Evolutionary conservation across 2,888 invertebrate genomes (phyloP).

Genomic region (Eupelmus urozonus): DNA sequence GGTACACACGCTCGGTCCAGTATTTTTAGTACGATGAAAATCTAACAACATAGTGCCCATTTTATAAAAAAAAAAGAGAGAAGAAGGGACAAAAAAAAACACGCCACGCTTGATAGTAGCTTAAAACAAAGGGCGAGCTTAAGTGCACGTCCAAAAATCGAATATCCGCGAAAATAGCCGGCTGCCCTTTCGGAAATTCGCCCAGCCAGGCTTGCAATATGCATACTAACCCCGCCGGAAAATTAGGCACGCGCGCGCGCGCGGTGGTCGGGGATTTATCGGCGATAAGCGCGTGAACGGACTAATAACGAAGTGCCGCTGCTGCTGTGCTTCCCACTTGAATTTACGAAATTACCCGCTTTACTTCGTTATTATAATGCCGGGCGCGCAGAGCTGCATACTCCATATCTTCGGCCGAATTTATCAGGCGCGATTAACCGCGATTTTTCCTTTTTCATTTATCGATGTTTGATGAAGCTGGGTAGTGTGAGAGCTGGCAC

Average conservation of each 20-base stretch:
- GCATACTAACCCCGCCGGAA: background rate
- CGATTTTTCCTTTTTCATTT: conserved; percentile 5
- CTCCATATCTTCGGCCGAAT: background rate
- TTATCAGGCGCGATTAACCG: conserved; percentile 22
- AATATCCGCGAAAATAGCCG: background rate
- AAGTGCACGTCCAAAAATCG: too few relatives aligned
- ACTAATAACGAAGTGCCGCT: conserved; percentile 35
- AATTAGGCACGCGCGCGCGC: background rate
- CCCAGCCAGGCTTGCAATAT: background rate
- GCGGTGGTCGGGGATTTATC: conserved; percentile 31
- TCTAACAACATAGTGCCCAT: too few relatives aligned
- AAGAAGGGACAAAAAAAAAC: too few relatives aligned
- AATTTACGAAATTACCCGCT: conserved; percentile 48
- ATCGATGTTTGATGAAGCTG: background rate
- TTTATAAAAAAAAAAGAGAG: too few relatives aligned
- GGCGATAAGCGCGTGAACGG: conserved; percentile 41
- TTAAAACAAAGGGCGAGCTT: too few relatives aligned
- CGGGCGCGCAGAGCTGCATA: too few relatives aligned
- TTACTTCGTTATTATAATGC: background rate
- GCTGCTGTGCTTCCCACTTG: background rate
- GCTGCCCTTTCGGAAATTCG: too few relatives aligned
- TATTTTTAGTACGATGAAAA: too few relatives aligned
- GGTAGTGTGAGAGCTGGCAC: too few relatives aligned
- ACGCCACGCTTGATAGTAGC: too few relatives aligned
- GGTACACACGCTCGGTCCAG: too few relatives aligned